Conservation (phyloP, 2,888 invertebrate species). For the Perizoma affinitatum region DNA sequence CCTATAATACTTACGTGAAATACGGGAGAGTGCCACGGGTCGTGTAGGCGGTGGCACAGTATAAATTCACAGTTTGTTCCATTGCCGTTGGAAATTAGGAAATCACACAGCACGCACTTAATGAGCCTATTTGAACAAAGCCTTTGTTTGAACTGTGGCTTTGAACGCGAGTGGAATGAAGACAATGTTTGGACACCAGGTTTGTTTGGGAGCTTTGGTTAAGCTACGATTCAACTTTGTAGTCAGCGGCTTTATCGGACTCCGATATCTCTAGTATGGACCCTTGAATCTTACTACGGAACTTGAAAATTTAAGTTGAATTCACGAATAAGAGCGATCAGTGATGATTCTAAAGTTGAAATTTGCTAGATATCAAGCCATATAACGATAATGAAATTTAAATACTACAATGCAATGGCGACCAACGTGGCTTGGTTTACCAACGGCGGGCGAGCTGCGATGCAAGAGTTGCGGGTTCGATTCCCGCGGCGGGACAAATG, state of each 20-base stretch:
- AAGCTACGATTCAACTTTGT: neutral
- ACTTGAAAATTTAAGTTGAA: no score
- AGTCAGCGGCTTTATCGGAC: neutral
- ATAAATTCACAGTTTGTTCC: slow-evolving; percentile 11
- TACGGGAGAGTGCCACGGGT: slow-evolving; percentile 38
- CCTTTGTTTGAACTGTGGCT: slow-evolving; percentile 19
- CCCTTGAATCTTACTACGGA: no score
- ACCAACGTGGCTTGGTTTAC: no score
- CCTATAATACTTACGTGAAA: slow-evolving; percentile 24
- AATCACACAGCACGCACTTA: slow-evolving; percentile 25
- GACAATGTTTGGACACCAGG: slow-evolving; percentile 9
- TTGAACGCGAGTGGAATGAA: slow-evolving; percentile 13
- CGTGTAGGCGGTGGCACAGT: slow-evolving; percentile 19
- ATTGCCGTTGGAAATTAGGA: slow-evolving; percentile 24
- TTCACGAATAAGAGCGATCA: no score
- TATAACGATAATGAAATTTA: no score
- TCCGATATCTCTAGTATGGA: no score
- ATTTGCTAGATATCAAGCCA: no score
- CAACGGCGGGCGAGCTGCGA: no score
- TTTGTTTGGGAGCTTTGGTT: neutral
- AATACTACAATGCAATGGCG: no score
- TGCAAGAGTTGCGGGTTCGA: no score
- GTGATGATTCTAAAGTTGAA: no score
- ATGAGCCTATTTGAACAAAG: slow-evolving; percentile 17
- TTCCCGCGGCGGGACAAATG: no score